Evolutionary conservation across 2,888 invertebrate genomes (phyloP).

Genomic region (Drosophila rubida): DNA sequence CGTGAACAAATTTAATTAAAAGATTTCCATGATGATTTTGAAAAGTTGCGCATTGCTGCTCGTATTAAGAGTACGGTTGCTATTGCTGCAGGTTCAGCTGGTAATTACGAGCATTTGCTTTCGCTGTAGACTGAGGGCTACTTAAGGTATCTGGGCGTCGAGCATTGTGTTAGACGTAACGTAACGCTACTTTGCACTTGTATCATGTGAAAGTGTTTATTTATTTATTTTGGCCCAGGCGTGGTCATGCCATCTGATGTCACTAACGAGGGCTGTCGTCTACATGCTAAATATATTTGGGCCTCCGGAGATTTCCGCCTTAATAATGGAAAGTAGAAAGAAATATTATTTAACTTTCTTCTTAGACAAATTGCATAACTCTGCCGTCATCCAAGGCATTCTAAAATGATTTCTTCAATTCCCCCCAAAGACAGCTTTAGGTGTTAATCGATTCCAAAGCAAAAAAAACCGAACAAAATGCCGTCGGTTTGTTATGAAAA

Average conservation of each 20-base stretch:
- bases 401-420: constrained; percentile 29
- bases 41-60: constrained; percentile 8
- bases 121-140: neutral
- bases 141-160: constrained; percentile 19
- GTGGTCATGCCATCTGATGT: constrained; percentile 43
- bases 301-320: constrained; percentile 11
- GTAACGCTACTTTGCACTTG: constrained; percentile 50
- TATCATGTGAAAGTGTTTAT: constrained; percentile 65
- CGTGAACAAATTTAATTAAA: constrained; percentile 64
- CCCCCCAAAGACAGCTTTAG: constrained; percentile 10
- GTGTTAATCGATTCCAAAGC: constrained; percentile 42
- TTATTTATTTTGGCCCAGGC: constrained; percentile 45
- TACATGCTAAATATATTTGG: constrained; percentile 24
- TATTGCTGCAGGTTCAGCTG: neutral
- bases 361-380: constrained; percentile 58
- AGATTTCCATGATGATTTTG: constrained; percentile 39
- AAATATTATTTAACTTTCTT: constrained; percentile 69
- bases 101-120: neutral
- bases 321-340: constrained; percentile 38
- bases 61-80: neutral
- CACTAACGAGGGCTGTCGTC: constrained; percentile 35
- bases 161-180: neutral
- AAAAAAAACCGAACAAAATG: constrained; percentile 2
- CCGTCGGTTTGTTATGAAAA: constrained; percentile 36
- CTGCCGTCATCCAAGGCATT: constrained; percentile 22